A percentile compares a stretch with the other conserved stretches of the same genome.
These are phyloP conservation scores for Chiloscyllium plagiosum DNA, from an alignment of 2,113 vertebrate species.

Conservation along the genomic window DNA sequence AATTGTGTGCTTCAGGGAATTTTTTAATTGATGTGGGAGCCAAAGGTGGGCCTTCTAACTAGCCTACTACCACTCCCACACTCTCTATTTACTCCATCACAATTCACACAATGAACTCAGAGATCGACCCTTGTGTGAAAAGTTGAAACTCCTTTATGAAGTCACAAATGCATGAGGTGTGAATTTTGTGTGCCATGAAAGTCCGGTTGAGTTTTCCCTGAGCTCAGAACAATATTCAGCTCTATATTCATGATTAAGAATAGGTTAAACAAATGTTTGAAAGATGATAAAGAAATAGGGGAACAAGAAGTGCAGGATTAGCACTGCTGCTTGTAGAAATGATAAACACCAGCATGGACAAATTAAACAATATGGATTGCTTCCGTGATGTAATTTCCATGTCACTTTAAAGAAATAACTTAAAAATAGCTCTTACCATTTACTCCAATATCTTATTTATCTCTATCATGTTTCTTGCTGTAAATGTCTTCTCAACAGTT, in stretches of 20 bases:
- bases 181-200: neutral
- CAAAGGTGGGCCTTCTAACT: neutral
- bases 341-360: neutral
- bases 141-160: neutral
- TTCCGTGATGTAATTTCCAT: neutral
- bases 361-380: neutral
- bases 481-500: neutral
- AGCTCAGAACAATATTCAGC: neutral
- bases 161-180: neutral
- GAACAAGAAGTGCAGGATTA: neutral
- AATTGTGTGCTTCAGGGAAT: neutral
- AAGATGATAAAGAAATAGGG: neutral
- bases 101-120: neutral
- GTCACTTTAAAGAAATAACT: neutral
- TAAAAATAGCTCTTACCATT: neutral
- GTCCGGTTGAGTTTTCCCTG: neutral
- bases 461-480: neutral
- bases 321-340: neutral
- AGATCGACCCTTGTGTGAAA: neutral
- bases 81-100: neutral
- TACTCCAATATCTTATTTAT: neutral
- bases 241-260: neutral
- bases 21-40: neutral
- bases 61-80: neutral
- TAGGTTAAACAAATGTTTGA: neutral